Evolutionary conservation across 2,888 invertebrate genomes (phyloP).

Genomic region (Melipona beecheii): DNA sequence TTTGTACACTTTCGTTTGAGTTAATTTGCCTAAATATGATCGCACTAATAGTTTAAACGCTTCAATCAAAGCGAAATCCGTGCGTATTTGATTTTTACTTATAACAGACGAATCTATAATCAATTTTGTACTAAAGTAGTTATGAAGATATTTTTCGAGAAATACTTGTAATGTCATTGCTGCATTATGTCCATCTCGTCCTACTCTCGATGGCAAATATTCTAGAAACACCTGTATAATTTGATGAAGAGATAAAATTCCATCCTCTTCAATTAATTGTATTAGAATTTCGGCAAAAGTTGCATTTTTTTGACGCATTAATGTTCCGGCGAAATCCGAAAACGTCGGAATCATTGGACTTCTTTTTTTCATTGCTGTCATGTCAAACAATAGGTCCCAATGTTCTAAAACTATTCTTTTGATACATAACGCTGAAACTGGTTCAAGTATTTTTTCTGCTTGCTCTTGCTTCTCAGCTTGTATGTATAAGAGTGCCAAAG

Average conservation of each 20-base stretch:
- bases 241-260: constrained; percentile 83
- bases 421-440: constrained; percentile 83
- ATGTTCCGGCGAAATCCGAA: constrained; percentile 85
- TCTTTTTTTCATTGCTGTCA: constrained; percentile 81
- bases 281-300: constrained; percentile 85
- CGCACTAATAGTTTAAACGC: constrained; percentile 87
- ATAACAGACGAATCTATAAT: constrained; percentile 61
- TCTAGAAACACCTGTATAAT: constrained; percentile 87
- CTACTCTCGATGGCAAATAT: constrained; percentile 88
- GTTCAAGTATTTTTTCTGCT: constrained; percentile 84
- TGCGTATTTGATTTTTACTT: constrained; percentile 75
- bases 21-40: constrained; percentile 86
- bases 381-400: constrained; percentile 85
- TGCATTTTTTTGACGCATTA: constrained; percentile 85
- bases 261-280: constrained; percentile 82
- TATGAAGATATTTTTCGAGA: constrained; percentile 80
- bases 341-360: constrained; percentile 83
- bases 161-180: constrained; percentile 81
- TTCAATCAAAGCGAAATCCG: constrained; percentile 84
- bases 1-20: constrained; percentile 78
- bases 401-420: constrained; percentile 83
- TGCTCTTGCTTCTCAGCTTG: constrained; percentile 85
- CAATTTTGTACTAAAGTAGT: constrained; percentile 72
- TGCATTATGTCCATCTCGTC: constrained; percentile 84
- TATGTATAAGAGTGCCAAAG: constrained; percentile 85